Evolutionary conservation across 2,797 vertebrate species (phyloP).

Genomic region (Carduelis carduelis): DNA sequence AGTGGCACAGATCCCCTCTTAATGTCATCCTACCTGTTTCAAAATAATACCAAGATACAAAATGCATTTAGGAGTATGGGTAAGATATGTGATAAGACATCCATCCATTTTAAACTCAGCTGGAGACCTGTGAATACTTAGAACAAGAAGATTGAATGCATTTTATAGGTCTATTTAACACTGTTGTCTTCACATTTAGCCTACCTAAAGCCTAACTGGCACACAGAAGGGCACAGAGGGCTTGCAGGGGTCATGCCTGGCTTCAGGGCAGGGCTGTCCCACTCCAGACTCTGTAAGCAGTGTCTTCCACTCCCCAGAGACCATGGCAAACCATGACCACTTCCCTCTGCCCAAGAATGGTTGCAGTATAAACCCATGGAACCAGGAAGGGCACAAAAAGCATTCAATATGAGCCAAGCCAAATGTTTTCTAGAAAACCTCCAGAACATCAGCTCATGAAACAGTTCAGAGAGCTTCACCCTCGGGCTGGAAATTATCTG

Average conservation of each 20-base stretch:
- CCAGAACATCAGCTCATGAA: background rate
- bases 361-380: background rate
- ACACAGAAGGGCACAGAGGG: background rate
- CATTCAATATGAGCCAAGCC: background rate
- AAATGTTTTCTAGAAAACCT: background rate
- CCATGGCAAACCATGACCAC: background rate
- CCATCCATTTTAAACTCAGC: background rate
- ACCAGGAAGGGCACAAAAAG: background rate
- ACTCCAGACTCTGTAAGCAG: accelerated
- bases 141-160: background rate
- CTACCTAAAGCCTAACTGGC: background rate
- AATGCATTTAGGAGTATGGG: background rate
- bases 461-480: background rate
- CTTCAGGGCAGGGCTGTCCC: background rate
- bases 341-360: background rate
- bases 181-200: background rate
- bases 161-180: background rate
- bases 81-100: background rate
- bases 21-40: background rate
- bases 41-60: background rate
- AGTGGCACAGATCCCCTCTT: background rate
- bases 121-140: background rate
- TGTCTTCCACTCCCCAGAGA: background rate
- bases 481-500: background rate
- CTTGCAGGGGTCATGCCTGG: background rate